A percentile compares a stretch with the other conserved stretches of the same genome.
Conservation (phyloP, 1,140 invertebrate species). For the Pseudomyrmex sp. region DNA sequence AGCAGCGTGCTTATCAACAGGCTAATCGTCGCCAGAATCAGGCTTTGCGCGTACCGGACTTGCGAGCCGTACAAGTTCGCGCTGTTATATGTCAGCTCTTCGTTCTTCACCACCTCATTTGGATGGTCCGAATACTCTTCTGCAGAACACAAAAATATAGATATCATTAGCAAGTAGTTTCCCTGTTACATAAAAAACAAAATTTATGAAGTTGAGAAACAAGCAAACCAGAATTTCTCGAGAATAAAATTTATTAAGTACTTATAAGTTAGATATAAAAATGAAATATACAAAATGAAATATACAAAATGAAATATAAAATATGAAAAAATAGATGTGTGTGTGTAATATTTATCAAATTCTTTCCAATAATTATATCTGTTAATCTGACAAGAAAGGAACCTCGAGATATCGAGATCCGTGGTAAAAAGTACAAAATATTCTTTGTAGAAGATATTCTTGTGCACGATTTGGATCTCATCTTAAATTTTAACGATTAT, state of each 20-base stretch:
- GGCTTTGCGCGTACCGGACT: conserved; percentile 59
- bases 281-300: neutral
- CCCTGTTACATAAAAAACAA: neutral
- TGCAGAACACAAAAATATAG: conserved; percentile 81
- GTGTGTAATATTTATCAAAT: neutral
- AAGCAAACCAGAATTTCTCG: neutral
- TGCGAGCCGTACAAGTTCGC: conserved; percentile 71
- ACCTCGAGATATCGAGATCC: neutral
- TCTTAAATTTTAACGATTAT: conserved; percentile 39
- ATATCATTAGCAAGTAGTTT: neutral
- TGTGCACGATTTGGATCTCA: neutral
- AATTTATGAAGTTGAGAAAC: neutral
- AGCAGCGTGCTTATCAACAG: conserved; percentile 78
- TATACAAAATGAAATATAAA: no score
- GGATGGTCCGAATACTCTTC: conserved; percentile 94
- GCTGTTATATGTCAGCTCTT: conserved; percentile 92
- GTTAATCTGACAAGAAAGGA: neutral
- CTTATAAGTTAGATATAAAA: no score
- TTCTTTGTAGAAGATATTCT: neutral
- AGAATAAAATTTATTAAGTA: no score
- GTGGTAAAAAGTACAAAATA: neutral
- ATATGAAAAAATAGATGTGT: neutral
- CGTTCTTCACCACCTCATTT: conserved; percentile 96
- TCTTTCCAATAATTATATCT: neutral
- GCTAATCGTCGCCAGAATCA: conserved; percentile 71